These are phyloP conservation scores for Pogona vitticeps DNA, from an alignment of 2,113 vertebrate species.

Conservation along the genomic window DNA sequence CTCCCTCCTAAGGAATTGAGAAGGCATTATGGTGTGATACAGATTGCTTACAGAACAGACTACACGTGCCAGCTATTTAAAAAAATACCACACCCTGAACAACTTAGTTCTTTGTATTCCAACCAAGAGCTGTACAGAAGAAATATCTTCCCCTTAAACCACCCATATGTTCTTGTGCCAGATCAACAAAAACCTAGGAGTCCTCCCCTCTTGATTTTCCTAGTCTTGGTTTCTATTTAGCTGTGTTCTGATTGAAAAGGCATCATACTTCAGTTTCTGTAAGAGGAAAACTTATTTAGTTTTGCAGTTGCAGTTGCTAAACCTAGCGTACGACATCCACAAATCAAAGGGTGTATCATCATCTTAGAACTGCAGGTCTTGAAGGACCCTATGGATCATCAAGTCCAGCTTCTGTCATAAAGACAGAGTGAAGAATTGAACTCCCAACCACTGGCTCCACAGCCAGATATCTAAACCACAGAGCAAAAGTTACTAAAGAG, in stretches of 20 bases:
- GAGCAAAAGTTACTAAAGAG: no score
- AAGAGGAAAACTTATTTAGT: no score
- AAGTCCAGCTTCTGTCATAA: no score
- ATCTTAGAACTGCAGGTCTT: no score
- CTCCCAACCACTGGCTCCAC: no score
- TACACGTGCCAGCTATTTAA: background rate
- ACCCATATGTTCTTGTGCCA: background rate
- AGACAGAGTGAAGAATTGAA: no score
- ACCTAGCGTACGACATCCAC: no score
- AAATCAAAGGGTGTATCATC: no score
- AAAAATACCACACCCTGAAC: background rate
- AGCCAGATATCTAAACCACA: no score
- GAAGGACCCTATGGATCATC: no score
- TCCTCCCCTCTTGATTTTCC: background rate
- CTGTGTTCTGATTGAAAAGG: background rate
- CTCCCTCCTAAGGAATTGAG: background rate
- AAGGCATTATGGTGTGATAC: background rate
- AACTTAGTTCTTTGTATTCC: conserved; percentile 15
- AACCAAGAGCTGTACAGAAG: background rate
- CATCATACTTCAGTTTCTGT: no score
- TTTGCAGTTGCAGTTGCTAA: no score
- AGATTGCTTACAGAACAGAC: background rate
- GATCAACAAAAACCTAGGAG: background rate
- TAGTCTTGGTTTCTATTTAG: background rate
- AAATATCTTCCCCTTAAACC: background rate